A percentile compares a stretch with the other conserved stretches of the same genome.
phyloP scores from a whole-genome alignment of 2,113 vertebrate genomes.

The Equus przewalskii region DNA sequence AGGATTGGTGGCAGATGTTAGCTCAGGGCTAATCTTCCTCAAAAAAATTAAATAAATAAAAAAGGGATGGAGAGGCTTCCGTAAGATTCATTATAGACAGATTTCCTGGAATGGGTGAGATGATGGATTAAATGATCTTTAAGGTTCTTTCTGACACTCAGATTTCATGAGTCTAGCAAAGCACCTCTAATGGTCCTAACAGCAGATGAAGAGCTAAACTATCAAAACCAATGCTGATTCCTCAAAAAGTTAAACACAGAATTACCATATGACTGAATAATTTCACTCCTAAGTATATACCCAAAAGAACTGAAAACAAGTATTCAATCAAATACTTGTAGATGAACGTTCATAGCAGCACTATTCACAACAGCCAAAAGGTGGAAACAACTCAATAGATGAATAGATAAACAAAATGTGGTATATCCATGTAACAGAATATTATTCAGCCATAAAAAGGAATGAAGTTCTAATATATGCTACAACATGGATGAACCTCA shows the following conservation, averaged over 20 bases:
- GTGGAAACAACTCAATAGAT: background rate
- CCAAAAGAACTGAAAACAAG: background rate
- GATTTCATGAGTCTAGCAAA: slow-evolving; percentile 12
- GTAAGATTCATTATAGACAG: background rate
- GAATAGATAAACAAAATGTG: background rate
- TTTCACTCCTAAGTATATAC: background rate
- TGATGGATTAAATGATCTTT: background rate
- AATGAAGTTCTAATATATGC: background rate
- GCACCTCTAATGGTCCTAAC: background rate
- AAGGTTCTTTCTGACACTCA: background rate
- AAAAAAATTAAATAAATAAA: too few species aligned
- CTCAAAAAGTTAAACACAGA: background rate
- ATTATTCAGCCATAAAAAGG: background rate
- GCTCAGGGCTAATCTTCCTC: too few species aligned
- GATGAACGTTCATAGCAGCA: background rate
- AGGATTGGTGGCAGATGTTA: too few species aligned
- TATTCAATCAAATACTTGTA: background rate
- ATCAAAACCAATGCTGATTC: background rate
- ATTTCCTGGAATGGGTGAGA: background rate
- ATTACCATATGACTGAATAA: background rate
- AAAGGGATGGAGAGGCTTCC: background rate
- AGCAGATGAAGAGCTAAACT: background rate
- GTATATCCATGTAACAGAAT: background rate
- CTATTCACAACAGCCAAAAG: background rate
- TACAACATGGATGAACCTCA: background rate